These are phyloP conservation scores for Achlya flavicornis DNA, from an alignment of 2,888 invertebrate genomes.

Conservation along the genomic window DNA sequence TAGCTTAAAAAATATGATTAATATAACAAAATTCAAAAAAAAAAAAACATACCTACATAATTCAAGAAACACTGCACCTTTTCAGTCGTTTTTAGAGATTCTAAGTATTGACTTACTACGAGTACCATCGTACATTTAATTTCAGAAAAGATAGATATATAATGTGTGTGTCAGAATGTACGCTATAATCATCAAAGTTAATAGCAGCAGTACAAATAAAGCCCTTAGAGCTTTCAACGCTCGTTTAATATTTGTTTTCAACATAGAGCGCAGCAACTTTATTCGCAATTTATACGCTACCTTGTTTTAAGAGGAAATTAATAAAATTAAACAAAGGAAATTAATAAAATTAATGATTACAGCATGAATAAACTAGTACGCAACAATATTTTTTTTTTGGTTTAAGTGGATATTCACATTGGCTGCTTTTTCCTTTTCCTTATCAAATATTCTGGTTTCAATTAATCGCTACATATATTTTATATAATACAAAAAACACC, in stretches of 20 bases:
- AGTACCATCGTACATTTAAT: not conserved
- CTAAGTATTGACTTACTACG: no score
- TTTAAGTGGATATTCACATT: no score
- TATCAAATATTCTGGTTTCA: no score
- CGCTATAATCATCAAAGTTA: slow-evolving; percentile 59
- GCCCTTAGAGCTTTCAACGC: slow-evolving; percentile 40
- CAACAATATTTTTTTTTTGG: no score
- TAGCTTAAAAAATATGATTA: no score
- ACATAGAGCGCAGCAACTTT: slow-evolving; percentile 37
- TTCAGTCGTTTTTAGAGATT: no score
- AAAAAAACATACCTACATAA: no score
- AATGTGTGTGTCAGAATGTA: slow-evolving; percentile 29
- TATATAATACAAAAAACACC: slow-evolving; percentile 18
- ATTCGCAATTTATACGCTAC: slow-evolving; percentile 18
- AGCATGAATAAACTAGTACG: no score
- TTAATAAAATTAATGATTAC: no score
- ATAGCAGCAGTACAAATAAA: slow-evolving; percentile 58
- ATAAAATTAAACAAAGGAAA: not conserved
- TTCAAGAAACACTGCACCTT: not conserved
- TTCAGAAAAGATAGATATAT: slow-evolving; percentile 1
- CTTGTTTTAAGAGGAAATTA: not conserved
- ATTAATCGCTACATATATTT: not conserved
- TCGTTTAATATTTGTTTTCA: slow-evolving; percentile 50
- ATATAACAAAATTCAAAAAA: no score
- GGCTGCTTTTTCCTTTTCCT: no score